phyloP scores from a whole-genome alignment of 2,113 vertebrate genomes.

The Phodopus roborovskii region DNA sequence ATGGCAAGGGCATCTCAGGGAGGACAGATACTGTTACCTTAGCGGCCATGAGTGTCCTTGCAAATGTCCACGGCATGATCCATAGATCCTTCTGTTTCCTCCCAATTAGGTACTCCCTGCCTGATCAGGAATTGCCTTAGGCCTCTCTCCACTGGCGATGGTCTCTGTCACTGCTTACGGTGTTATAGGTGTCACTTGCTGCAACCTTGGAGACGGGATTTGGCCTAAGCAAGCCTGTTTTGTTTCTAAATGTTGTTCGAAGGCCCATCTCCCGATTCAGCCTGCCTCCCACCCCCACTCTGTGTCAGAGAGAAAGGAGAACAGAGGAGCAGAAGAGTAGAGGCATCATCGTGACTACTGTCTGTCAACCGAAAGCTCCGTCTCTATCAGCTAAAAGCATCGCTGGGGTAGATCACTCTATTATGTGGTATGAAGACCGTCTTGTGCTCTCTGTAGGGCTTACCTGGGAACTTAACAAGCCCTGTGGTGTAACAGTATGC shows the following conservation, averaged over 20 bases:
- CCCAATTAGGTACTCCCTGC: neutral
- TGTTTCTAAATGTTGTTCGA: neutral
- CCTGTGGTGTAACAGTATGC: neutral
- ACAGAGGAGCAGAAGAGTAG: neutral
- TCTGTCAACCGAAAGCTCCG: neutral
- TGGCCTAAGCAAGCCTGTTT: neutral
- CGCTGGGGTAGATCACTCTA: neutral
- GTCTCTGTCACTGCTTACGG: neutral
- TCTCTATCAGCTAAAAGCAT: neutral
- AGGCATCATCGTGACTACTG: neutral
- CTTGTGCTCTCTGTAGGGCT: neutral
- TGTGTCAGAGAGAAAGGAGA: neutral
- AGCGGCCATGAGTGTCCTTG: neutral
- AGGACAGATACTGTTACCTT: neutral
- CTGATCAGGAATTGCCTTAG: neutral
- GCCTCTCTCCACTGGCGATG: neutral
- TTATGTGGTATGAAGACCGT: neutral
- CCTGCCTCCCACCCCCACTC: neutral
- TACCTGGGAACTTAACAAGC: neutral
- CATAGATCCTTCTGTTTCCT: neutral
- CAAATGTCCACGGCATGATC: neutral
- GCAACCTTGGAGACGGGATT: neutral
- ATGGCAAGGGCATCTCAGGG: neutral
- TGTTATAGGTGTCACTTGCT: neutral
- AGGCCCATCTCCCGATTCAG: too few species aligned